Evolutionary conservation across 2,797 vertebrate genomes (phyloP), one percentile per base, ranked within the genome.

Genomic region (Etheostoma perlongum): DNA sequence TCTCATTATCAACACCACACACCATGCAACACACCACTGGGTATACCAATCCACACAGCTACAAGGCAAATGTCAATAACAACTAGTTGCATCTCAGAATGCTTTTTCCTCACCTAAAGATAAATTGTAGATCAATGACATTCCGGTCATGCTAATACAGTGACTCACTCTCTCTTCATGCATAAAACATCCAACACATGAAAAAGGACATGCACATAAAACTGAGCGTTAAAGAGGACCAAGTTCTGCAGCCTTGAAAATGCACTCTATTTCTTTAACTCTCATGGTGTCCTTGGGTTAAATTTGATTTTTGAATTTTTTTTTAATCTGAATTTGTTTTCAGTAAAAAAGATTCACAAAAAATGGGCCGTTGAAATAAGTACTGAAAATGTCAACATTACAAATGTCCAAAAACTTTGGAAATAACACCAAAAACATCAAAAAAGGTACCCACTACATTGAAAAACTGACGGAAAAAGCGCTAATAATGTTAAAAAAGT

Each of bases 141-240:
- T 8, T 40, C 36, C 19, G 55, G 47, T 48, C 49, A 21, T 14
- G 52, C 47, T 19, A 33, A 63, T 16, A 13, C 0, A 0, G 1
- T 9, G 4, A 10, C 15, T 61, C 15, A 0, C 9, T 66, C n/a
- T 49, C 14, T 46, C 21, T 27, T 70, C 65, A 77, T 80, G 73
- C 76, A 87, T 53, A 54, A 82, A 79, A 75, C 44, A 85, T 62
- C 4, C 23, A 67, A 42, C 1, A n/a, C n/a, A 57, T 1, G 49
- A 66, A 71, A 64, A 23, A 69, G 36, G 33, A 42, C 51, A 61
- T 48, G 57, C 70, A 62, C 14, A 64, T 40, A 42, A 46, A 74
- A 2, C 13, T 6, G 16, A 0, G 46, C 2, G 36, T 25, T n/a
- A 7, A 64, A 63, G 5, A 36, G 6, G 47, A 25, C 6, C 0